Percentiles rank a stretch among this genome's conserved stretches.
Evolutionary conservation across 2,888 invertebrate genomes (phyloP).

Genomic region (Bimastos eiseni): DNA sequence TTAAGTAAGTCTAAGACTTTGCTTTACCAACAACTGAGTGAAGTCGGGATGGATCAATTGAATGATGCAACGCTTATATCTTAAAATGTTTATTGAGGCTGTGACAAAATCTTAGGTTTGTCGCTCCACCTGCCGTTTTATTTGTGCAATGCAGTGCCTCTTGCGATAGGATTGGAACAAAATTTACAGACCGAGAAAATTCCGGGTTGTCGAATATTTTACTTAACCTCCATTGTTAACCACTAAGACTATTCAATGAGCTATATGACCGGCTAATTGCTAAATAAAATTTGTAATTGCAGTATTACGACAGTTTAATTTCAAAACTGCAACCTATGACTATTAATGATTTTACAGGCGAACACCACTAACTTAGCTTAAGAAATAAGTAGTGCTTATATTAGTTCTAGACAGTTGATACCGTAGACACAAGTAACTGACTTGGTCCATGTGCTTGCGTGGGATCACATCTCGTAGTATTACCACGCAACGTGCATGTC

Average conservation of each 20-base stretch:
- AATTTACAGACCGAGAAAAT: neutral
- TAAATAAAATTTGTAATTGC: neutral
- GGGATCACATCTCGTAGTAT: neutral
- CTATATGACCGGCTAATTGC: neutral
- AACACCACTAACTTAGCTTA: neutral
- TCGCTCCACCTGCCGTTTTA: no score
- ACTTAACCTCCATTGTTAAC: neutral
- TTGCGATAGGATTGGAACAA: neutral
- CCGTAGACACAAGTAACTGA: neutral
- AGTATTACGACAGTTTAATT: no score
- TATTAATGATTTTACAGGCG: no score
- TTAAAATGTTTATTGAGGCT: no score
- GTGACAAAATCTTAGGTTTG: no score
- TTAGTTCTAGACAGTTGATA: neutral
- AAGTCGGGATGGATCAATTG: no score
- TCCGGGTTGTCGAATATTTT: neutral
- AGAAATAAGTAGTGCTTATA: neutral
- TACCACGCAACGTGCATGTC: neutral
- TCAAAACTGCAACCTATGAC: no score
- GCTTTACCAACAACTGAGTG: no score
- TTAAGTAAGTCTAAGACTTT: no score
- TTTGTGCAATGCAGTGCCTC: neutral
- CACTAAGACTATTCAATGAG: neutral
- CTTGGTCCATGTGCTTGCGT: neutral
- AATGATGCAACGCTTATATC: no score